Evolutionary conservation across 2,113 vertebrate species (phyloP).

Genomic region (Diadophis punctatus): DNA sequence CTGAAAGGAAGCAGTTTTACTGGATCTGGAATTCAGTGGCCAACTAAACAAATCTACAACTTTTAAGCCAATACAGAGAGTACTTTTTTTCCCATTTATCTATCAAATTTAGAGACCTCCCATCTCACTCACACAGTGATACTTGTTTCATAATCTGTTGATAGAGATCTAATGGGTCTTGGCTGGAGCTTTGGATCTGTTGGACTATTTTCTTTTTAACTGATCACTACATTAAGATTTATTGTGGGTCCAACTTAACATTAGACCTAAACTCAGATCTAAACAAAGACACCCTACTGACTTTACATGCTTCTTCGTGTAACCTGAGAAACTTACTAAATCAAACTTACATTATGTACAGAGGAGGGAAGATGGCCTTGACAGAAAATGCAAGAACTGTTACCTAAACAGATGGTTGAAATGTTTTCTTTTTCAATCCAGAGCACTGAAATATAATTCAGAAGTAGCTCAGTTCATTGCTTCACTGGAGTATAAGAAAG

Average conservation of each 20-base stretch:
- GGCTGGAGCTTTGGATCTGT: background rate
- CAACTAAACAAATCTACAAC: too few relatives aligned
- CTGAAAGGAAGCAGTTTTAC: too few relatives aligned
- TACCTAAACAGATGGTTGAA: background rate
- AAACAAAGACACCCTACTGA: background rate
- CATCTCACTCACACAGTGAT: too few relatives aligned
- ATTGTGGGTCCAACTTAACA: background rate
- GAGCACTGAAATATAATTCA: background rate
- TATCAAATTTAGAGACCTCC: too few relatives aligned
- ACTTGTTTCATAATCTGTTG: background rate
- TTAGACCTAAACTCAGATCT: background rate
- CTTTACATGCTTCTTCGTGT: background rate
- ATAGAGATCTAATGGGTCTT: background rate
- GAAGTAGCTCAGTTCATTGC: background rate
- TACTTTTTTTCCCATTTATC: too few relatives aligned
- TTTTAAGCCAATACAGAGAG: too few relatives aligned
- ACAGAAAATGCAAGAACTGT: too few relatives aligned
- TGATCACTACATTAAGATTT: background rate
- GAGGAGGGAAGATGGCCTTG: background rate
- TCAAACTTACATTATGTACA: background rate
- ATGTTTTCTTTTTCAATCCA: background rate
- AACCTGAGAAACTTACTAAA: background rate
- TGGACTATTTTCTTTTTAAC: background rate
- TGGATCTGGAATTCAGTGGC: too few relatives aligned
- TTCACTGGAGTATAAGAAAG: background rate